Conservation (phyloP, 2,797 vertebrate species). For the Malacoctenus gilli region DNA sequence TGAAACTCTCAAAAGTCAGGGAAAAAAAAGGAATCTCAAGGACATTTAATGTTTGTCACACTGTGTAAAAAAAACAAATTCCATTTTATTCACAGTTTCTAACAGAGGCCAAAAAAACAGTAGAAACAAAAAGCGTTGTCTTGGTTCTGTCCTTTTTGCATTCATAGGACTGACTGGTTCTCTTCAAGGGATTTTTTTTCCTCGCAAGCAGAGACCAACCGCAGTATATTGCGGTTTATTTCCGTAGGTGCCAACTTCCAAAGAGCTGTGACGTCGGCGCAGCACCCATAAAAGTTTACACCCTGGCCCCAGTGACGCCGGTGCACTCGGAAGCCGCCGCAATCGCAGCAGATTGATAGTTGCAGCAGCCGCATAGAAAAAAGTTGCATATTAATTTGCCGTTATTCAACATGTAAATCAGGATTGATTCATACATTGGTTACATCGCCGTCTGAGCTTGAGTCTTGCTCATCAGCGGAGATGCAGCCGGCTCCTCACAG, state of each 20-base stretch:
- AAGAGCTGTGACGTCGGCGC: not conserved
- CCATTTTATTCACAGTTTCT: not conserved
- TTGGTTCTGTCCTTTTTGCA: not conserved
- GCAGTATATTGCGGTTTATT: constrained; percentile 1
- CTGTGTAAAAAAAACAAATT: too few species aligned
- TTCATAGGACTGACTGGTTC: not conserved
- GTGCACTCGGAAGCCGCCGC: constrained; percentile 1
- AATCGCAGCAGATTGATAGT: constrained; percentile 21
- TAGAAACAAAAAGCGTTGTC: not conserved
- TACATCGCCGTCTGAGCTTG: constrained; percentile 32
- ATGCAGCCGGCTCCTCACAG: constrained; percentile 64
- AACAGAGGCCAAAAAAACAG: not conserved
- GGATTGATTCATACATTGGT: constrained; percentile 58
- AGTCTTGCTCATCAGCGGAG: constrained; percentile 65
- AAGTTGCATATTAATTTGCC: constrained; percentile 50
- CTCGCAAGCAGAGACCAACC: not conserved
- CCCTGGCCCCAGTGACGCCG: not conserved
- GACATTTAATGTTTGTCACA: too few species aligned
- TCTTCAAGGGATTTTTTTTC: not conserved
- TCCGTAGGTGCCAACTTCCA: constrained; percentile 2
- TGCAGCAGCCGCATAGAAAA: constrained; percentile 27
- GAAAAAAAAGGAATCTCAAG: too few species aligned
- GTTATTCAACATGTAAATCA: constrained; percentile 72
- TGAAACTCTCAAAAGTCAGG: too few species aligned
- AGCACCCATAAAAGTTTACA: not conserved